A percentile compares a stretch with the other conserved stretches of the same genome.
phyloP scores from a whole-genome alignment of 2,888 invertebrate species.

The Ectemnius continuus region DNA sequence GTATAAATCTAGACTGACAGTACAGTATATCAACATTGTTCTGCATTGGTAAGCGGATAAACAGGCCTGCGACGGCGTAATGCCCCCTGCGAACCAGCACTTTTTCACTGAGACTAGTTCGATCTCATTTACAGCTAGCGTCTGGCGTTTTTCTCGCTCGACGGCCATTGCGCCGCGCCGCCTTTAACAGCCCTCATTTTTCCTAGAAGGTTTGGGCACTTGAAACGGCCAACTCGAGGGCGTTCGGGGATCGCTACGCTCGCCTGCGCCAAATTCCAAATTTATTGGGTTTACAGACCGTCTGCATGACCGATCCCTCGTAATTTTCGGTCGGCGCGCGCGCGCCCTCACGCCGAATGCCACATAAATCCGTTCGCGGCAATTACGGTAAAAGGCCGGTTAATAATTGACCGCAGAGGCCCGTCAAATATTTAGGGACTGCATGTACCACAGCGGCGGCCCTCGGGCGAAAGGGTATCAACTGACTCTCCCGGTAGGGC shows the following conservation, averaged over 20 bases:
- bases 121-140: not conserved
- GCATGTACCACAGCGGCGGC: constrained; percentile 19
- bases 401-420: constrained; percentile 44
- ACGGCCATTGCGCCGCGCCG: not conserved
- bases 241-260: constrained; percentile 15
- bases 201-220: not conserved
- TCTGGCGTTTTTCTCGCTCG: not conserved
- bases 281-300: constrained; percentile 21
- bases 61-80: not conserved
- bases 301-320: constrained; percentile 44
- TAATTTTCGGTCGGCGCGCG: constrained; percentile 35
- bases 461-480: not conserved
- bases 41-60: constrained; percentile 35
- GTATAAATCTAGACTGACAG: constrained; percentile 36
- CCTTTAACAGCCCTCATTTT: not conserved
- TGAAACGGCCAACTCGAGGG: constrained; percentile 1
- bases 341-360: constrained; percentile 6
- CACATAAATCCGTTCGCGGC: constrained; percentile 51
- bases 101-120: not conserved
- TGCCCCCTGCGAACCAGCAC: too few relatives aligned
- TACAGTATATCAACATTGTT: constrained; percentile 42
- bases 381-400: constrained; percentile 54
- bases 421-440: constrained; percentile 46
- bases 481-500: too few relatives aligned
- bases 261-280: constrained; percentile 32